Percentiles rank a stretch among this genome's conserved stretches.
Evolutionary conservation across 2,797 vertebrate species (phyloP).

Genomic region (Onychomys leucogaster): DNA sequence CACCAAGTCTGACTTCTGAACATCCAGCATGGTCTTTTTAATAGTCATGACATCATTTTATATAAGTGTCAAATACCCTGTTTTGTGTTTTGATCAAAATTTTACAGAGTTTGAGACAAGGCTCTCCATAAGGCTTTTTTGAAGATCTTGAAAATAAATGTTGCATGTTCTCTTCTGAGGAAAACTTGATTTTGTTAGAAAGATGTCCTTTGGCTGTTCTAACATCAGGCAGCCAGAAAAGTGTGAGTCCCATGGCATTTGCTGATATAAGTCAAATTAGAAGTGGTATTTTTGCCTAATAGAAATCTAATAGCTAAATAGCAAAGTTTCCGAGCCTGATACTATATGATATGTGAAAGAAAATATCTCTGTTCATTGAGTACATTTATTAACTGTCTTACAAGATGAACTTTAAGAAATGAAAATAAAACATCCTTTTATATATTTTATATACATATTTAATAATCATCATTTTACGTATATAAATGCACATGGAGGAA

Average conservation of each 20-base stretch:
- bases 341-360: conserved; percentile 80
- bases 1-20: conserved; percentile 76
- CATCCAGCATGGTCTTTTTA: conserved; percentile 76
- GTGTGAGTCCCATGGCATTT: conserved; percentile 58
- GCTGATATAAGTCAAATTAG: conserved; percentile 72
- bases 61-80: conserved; percentile 80
- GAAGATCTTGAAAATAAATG: conserved; percentile 57
- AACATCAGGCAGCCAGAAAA: conserved; percentile 71
- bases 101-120: conserved; percentile 44
- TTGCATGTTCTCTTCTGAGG: conserved; percentile 58
- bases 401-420: conserved; percentile 81
- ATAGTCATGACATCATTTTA: conserved; percentile 78
- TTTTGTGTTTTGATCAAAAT: conserved; percentile 80
- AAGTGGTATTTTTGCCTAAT: conserved; percentile 74
- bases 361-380: conserved; percentile 77
- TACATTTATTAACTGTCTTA: conserved; percentile 83
- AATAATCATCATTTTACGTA: conserved; percentile 9
- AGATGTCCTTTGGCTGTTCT: conserved; percentile 51
- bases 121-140: conserved; percentile 55
- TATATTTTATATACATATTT: conserved; percentile 6
- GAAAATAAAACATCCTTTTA: conserved; percentile 57
- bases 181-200: conserved; percentile 55
- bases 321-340: conserved; percentile 72
- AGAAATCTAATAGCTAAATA: conserved; percentile 78
- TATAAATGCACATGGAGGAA: not conserved